phyloP scores from a whole-genome alignment of 1,140 invertebrate genomes.

The Nebria ingens region DNA sequence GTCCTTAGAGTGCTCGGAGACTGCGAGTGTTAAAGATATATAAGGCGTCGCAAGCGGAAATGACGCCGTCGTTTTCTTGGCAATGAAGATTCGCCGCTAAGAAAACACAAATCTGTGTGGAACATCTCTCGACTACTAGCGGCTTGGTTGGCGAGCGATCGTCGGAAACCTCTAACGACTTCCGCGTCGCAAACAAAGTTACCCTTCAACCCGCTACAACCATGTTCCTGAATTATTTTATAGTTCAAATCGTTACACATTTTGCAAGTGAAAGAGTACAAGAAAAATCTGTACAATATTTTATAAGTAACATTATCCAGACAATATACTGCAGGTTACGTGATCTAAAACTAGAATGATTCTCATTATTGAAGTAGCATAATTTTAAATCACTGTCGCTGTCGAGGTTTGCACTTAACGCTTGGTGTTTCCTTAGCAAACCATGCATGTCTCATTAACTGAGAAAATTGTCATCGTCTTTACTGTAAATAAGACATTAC shows the following conservation, averaged over 20 bases:
- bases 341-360: not conserved
- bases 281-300: not conserved
- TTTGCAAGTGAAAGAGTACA: not conserved
- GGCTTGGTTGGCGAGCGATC: not conserved
- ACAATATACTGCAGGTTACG: too few species aligned
- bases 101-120: slow-evolving; percentile 1
- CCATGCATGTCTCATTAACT: slow-evolving; percentile 4
- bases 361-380: not conserved
- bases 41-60: not conserved
- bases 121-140: slow-evolving; percentile 1
- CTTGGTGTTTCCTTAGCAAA: not conserved
- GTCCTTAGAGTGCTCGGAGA: too few species aligned
- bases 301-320: too few species aligned
- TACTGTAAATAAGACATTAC: slow-evolving; percentile 4
- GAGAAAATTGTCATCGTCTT: slow-evolving; percentile 6
- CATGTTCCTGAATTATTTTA: not conserved
- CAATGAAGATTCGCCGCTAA: not conserved
- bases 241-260: not conserved
- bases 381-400: not conserved
- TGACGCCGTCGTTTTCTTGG: not conserved
- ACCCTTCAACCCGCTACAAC: not conserved
- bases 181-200: not conserved
- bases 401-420: not conserved
- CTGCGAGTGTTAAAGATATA: too few species aligned
- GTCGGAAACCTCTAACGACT: slow-evolving; percentile 3